Conservation (phyloP, 2,113 vertebrate genomes). For the Megaptera novaeangliae region DNA sequence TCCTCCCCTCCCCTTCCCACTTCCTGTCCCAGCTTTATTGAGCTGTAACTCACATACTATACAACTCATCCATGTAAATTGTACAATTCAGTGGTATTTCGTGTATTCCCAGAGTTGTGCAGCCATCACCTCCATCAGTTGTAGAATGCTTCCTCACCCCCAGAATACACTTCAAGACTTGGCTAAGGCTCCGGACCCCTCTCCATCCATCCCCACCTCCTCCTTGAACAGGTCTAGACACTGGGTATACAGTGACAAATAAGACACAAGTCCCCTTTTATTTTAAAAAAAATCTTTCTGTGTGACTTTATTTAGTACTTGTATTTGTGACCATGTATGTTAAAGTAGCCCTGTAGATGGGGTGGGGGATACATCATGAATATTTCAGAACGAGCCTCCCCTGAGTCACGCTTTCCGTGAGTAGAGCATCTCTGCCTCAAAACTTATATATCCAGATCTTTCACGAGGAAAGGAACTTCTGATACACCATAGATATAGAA, state of each 20-base stretch:
- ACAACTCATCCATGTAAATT: neutral
- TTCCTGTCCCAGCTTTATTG: neutral
- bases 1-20: neutral
- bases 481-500: rapidly evolving
- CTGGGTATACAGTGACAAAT: neutral
- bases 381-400: neutral
- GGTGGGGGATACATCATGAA: rapidly evolving
- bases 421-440: neutral
- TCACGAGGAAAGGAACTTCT: neutral
- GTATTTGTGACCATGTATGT: neutral
- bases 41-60: neutral
- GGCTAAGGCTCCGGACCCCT: too few species aligned
- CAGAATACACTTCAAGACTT: neutral
- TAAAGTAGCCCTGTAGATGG: neutral
- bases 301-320: neutral
- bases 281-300: neutral
- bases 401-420: too few species aligned
- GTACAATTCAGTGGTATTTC: rapidly evolving
- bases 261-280: too few species aligned
- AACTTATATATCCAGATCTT: neutral
- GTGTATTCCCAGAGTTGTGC: neutral
- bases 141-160: neutral
- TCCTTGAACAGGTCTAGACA: neutral
- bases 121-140: neutral
- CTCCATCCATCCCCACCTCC: neutral